Evolutionary conservation across 2,888 invertebrate species (phyloP).

Genomic region (Dorcus hopei): DNA sequence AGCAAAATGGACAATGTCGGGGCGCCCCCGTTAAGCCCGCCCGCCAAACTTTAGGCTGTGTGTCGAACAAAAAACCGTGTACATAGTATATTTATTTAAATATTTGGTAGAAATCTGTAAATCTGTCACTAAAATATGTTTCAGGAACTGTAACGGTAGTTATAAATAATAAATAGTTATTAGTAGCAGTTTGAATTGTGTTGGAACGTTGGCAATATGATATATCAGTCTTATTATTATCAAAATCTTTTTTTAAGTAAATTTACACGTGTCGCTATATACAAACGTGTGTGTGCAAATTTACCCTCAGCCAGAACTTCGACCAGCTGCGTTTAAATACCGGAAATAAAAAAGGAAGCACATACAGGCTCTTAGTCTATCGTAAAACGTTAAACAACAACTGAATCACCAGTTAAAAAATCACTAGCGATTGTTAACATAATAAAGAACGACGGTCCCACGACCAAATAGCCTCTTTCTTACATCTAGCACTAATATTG

Average conservation of each 20-base stretch:
- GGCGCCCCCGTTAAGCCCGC: background rate
- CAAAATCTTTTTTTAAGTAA: constrained; percentile 14
- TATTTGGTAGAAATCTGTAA: constrained; percentile 51
- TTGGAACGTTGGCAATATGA: constrained; percentile 50
- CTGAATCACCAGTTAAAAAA: constrained; percentile 16
- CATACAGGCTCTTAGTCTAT: constrained; percentile 35
- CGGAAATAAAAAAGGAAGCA: constrained; percentile 46
- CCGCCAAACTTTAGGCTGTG: background rate
- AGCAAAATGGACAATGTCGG: background rate
- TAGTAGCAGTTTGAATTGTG: constrained; percentile 33
- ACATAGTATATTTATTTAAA: constrained; percentile 34
- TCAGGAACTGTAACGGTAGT: constrained; percentile 46
- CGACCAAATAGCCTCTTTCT: constrained; percentile 18
- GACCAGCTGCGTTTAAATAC: constrained; percentile 16
- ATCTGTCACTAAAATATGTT: constrained; percentile 44
- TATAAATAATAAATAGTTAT: constrained; percentile 29
- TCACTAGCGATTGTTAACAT: constrained; percentile 22
- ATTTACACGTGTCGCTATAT: constrained; percentile 10
- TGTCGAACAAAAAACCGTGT: constrained; percentile 44
- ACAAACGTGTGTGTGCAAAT: constrained; percentile 7
- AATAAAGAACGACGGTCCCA: constrained; percentile 29
- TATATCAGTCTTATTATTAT: constrained; percentile 47
- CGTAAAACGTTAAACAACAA: constrained; percentile 32
- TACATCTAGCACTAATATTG: constrained; percentile 42
- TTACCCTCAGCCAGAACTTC: constrained; percentile 7